Evolutionary conservation across 2,797 vertebrate species (phyloP).

Genomic region (Kryptopterus vitreolus): DNA sequence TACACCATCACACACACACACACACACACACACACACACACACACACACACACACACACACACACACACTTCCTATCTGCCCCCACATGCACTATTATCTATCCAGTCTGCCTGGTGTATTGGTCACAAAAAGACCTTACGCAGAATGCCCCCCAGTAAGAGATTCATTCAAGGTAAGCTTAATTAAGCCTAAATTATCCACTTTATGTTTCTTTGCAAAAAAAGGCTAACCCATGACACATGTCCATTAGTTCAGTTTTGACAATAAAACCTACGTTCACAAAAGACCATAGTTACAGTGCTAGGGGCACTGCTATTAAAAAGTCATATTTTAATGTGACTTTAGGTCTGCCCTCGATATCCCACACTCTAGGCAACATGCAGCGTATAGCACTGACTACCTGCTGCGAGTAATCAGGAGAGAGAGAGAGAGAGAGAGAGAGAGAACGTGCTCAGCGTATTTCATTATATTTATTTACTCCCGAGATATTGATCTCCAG

Average conservation of each 20-base stretch:
- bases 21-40: neutral
- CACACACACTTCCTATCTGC: neutral
- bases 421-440: too few species aligned
- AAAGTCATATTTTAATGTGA: neutral
- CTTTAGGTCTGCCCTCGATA: neutral
- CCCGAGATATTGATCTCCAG: conserved; percentile 26
- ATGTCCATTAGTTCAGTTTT: neutral
- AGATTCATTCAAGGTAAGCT: neutral
- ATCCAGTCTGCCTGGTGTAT: neutral
- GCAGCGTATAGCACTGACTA: neutral
- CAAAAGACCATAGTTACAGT: neutral
- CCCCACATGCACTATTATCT: neutral
- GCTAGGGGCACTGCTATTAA: neutral
- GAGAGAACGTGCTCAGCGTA: neutral
- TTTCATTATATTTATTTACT: conserved; percentile 24
- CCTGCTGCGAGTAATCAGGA: conserved; percentile 24
- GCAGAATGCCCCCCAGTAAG: neutral
- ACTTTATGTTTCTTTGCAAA: neutral
- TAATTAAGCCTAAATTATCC: neutral
- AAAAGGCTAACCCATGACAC: neutral
- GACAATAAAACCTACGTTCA: neutral
- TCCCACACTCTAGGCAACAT: neutral
- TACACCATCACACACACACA: neutral
- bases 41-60: conserved; percentile 18
- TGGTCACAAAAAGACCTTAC: neutral